Conservation (phyloP, 2,797 vertebrate genomes). For the Sebastes minor region DNA sequence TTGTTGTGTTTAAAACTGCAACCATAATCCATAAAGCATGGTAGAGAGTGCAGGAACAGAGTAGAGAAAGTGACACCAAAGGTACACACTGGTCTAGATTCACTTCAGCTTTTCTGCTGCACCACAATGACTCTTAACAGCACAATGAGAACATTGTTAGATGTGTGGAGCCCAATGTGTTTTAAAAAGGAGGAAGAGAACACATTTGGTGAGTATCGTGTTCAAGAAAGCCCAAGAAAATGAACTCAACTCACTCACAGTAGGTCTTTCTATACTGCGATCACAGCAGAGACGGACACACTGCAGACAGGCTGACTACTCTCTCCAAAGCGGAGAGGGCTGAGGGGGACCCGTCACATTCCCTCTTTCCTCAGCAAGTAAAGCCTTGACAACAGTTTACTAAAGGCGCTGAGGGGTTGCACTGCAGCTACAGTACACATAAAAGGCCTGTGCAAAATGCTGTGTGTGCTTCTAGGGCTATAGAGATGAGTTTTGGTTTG, state of each 20-base stretch:
- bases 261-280: background rate
- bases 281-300: background rate
- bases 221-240: constrained; percentile 24
- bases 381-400: constrained; percentile 62
- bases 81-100: background rate
- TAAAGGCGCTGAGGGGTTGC: constrained; percentile 9
- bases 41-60: background rate
- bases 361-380: constrained; percentile 58
- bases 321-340: background rate
- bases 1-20: background rate
- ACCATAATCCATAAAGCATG: background rate
- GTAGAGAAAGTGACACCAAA: background rate
- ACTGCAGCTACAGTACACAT: background rate
- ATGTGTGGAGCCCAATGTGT: background rate
- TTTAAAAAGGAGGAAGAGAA: constrained; percentile 15
- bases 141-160: constrained; percentile 18
- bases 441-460: background rate
- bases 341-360: constrained; percentile 43
- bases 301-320: constrained; percentile 9
- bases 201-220: background rate
- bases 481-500: background rate
- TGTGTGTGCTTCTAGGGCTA: background rate
- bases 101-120: constrained; percentile 15
- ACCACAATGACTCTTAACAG: background rate
- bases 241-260: background rate